Percentiles rank a stretch among this genome's conserved stretches.
These are phyloP conservation scores for Onthophagus sagittarius DNA, from an alignment of 2,888 invertebrate genomes.

Conservation along the genomic window DNA sequence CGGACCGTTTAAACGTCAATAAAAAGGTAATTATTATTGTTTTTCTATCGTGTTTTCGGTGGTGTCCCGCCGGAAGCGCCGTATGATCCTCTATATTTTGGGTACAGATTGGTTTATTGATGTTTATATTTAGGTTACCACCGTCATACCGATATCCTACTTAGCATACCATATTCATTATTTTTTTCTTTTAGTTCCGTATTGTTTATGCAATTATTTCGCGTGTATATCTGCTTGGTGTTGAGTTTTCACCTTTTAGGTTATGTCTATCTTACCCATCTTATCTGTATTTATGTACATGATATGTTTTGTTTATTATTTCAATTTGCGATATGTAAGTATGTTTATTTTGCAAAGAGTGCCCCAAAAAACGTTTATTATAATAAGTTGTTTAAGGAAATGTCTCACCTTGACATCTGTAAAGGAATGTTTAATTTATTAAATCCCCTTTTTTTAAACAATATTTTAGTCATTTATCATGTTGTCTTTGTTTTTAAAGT, in stretches of 20 bases:
- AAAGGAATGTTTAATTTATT: no score
- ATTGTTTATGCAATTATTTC: background rate
- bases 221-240: background rate
- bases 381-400: no score
- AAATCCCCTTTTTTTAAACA: no score
- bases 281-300: background rate
- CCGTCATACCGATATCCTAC: conserved; percentile 25
- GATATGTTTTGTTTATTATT: no score
- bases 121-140: conserved; percentile 46
- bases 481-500: no score
- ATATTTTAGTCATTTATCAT: no score
- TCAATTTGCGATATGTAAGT: no score
- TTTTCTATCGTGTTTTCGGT: conserved; percentile 17
- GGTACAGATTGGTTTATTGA: conserved; percentile 20
- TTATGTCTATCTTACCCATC: background rate
- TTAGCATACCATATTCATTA: conserved; percentile 27
- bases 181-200: conserved; percentile 21
- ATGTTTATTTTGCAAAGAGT: no score
- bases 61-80: conserved; percentile 7
- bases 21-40: conserved; percentile 19
- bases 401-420: no score
- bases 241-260: background rate
- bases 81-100: background rate
- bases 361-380: no score
- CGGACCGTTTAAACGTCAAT: conserved; percentile 17